These are phyloP conservation scores for Pangasius macronema DNA, from an alignment of 2,797 vertebrate species.

Conservation along the genomic window DNA sequence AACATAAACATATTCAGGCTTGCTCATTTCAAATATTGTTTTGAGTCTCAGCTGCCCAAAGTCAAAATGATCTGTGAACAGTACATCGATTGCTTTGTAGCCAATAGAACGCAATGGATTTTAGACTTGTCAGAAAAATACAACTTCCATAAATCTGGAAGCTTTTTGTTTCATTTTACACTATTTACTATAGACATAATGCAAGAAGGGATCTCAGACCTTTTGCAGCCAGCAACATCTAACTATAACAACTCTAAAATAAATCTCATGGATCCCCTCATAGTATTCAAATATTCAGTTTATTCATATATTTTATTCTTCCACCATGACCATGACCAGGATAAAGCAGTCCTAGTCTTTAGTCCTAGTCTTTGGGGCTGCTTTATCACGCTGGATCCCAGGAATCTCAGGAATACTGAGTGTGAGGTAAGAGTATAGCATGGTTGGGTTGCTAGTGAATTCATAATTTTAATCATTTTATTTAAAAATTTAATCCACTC, in stretches of 20 bases:
- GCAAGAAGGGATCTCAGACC: neutral
- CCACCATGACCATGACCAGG: neutral
- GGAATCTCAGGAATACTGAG: neutral
- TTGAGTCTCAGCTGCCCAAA: neutral
- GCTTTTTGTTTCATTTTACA: neutral
- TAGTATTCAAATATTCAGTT: neutral
- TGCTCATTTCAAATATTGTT: neutral
- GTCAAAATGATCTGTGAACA: neutral
- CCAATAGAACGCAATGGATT: neutral
- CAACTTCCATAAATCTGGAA: neutral
- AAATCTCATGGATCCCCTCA: neutral
- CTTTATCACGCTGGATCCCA: neutral
- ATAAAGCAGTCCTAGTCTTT: neutral
- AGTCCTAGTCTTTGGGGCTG: neutral
- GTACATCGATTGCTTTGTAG: neutral
- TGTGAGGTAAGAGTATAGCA: neutral
- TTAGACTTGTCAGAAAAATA: neutral
- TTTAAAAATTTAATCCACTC: neutral
- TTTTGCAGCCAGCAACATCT: neutral
- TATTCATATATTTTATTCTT: neutral
- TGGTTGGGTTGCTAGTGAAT: neutral
- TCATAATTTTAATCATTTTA: neutral
- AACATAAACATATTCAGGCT: neutral
- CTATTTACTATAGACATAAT: neutral
- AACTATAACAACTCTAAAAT: neutral